Evolutionary conservation across 2,113 vertebrate species (phyloP).

Genomic region (Corythaeola cristata): DNA sequence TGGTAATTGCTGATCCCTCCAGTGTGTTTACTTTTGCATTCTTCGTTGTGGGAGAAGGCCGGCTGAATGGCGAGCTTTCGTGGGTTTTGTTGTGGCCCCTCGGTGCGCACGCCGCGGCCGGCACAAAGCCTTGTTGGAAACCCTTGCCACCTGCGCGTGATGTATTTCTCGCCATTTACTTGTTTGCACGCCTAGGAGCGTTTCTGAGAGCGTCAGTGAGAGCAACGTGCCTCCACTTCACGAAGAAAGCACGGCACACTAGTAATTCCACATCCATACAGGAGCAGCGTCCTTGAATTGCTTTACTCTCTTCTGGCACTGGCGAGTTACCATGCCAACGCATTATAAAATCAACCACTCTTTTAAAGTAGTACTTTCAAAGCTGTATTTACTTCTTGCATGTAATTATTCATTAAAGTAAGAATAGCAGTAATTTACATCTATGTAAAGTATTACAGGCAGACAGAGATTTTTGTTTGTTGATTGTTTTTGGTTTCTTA

Average conservation of each 20-base stretch:
- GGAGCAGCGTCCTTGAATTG: background rate
- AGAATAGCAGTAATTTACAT: slow-evolving; percentile 67
- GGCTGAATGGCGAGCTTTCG: slow-evolving; percentile 38
- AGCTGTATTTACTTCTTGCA: slow-evolving; percentile 70
- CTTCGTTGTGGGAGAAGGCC: slow-evolving; percentile 11
- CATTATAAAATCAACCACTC: slow-evolving; percentile 54
- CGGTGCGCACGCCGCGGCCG: background rate
- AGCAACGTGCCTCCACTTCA: background rate
- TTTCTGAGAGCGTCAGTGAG: background rate
- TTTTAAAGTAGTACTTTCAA: slow-evolving; percentile 63
- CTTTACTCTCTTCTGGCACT: background rate
- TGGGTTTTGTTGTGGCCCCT: background rate
- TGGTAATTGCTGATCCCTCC: slow-evolving; percentile 75
- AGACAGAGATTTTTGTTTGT: slow-evolving; percentile 31
- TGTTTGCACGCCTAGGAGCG: background rate
- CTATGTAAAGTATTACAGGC: slow-evolving; percentile 52
- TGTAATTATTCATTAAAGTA: slow-evolving; percentile 74
- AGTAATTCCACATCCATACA: background rate
- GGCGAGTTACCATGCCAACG: slow-evolving; percentile 50
- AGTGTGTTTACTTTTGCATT: slow-evolving; percentile 71
- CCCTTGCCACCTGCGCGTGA: background rate
- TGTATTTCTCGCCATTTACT: background rate
- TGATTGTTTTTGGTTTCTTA: slow-evolving; percentile 26
- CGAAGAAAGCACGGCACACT: background rate
- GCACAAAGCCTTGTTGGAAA: background rate